Evolutionary conservation across 2,797 vertebrate genomes (phyloP).

Genomic region (Schizopygopsis malacanthus): DNA sequence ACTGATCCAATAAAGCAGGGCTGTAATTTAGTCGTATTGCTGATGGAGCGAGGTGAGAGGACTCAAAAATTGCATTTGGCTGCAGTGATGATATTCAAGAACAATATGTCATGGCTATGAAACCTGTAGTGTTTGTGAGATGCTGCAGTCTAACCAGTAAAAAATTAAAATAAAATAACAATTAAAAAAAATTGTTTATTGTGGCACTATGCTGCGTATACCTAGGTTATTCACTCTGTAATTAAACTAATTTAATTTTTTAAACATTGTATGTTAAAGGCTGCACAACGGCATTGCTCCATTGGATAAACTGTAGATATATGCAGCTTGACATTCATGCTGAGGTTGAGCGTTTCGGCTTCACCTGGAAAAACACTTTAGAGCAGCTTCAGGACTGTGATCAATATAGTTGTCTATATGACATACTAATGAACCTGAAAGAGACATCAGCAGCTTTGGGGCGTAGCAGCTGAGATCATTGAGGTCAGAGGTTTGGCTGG

Average conservation of each 20-base stretch:
- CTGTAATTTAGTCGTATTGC: slow-evolving; percentile 32
- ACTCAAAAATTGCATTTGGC: background rate
- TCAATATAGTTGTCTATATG: slow-evolving; percentile 4
- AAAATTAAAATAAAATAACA: too few relatives aligned
- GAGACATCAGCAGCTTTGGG: slow-evolving; percentile 21
- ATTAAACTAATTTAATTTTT: background rate
- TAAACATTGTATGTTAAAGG: background rate
- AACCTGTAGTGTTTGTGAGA: background rate
- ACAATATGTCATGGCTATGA: background rate
- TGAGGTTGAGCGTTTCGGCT: background rate
- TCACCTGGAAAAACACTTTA: slow-evolving; percentile 7
- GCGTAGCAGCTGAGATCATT: background rate
- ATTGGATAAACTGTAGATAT: background rate
- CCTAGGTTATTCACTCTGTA: background rate
- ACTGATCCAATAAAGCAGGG: slow-evolving; percentile 47
- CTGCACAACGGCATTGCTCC: background rate
- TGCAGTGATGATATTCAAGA: slow-evolving; percentile 14
- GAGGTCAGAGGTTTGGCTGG: slow-evolving; percentile 18
- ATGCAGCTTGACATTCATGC: background rate
- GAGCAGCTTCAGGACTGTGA: background rate
- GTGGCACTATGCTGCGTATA: background rate
- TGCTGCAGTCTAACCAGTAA: background rate
- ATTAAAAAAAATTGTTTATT: background rate
- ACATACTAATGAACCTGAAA: slow-evolving; percentile 30
- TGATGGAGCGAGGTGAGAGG: background rate